Evolutionary conservation across 2,888 invertebrate species (phyloP), one percentile per base, ranked within the genome.

Genomic region (Drosophila greeni): DNA sequence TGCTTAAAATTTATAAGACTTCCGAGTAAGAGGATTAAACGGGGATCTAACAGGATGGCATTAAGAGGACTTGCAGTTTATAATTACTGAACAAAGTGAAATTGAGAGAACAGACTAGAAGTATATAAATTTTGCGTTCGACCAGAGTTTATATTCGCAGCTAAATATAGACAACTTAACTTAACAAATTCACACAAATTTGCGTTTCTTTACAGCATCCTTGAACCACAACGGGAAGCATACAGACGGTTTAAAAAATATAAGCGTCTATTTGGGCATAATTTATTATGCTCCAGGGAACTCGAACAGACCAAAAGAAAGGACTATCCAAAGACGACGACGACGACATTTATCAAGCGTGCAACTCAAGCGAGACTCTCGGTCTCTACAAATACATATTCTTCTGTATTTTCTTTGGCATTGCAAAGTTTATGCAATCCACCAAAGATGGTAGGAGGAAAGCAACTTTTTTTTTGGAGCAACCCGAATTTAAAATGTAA

Each of bases 281-380:
- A 78, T 78, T 79, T 80, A 78, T 78, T 70, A 74, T 80, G 65
- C 77, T 68, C 65, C 56, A 39, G 70, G 70, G 80, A 68, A 65
- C 52, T 33, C 48, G 26, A 34, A 26, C 52, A 34, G 53, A 59
- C 29, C 39, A 31, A 31, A 11, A 24, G 45, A 20, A 39, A 39
- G 55, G 29, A 45, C 40, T 48, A 33, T 64, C 55, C 45, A 26
- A 40, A 57, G 49, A 59, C 66, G 66, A 53, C 66, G 66, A 53
- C n/a, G 66, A 53, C 16, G 68, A 74, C 70, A 80, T 78, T 80
- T 80, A 79, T 78, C 77, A 79, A 75, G 49, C 59, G 66, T 66
- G 76, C 68, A 75, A 69, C 68, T 60, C 14, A 45, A 57, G 62
- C 68, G 36, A 67, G 37, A 45, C 36, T 34, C 23, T 29, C 40